Evolutionary conservation across 2,113 vertebrate genomes (phyloP), one percentile per base, ranked within the genome.

Genomic region (Empidonax alnorum): DNA sequence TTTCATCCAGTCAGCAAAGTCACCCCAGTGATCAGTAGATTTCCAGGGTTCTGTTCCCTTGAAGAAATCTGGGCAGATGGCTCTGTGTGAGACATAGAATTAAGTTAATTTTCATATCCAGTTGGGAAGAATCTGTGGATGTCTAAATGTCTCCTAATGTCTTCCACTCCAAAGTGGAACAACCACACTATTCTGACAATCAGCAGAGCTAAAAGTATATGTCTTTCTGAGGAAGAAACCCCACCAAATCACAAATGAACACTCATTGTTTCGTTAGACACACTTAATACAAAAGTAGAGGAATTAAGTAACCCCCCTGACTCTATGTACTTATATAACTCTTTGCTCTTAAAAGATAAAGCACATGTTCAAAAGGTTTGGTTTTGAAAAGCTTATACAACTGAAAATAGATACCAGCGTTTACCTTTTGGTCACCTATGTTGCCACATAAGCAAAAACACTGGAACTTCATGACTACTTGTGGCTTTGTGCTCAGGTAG

Each of bases 61-160:
- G 74, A 98, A 99, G 96, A 99, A 99, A 90, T 99, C 99, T 63
- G 99, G 99, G 72, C 98, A 98, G 47, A 99, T 95, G 15, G 98
- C 95, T 81, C 99, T 98, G 89, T 42, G 68, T 31, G 5, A 52
- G 67, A 81, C 14, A 96, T 3, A 21, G 42, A 87, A 90, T 37
- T 61, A 68, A 87, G 52, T 82, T n/a, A 78, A 53, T 25, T 76
- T 82, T 91, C 35, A 82, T 3, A 3, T 41, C 14, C 58, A 75
- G 24, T 12, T 41, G 24, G 39, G 37, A 19, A 76, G 19, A 68
- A 72, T 58, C 13, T 71, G 22, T 52, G 15, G 4, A 59, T 69
- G 8, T 73, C 39, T 80, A 74, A 67, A 88, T 61, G 44, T 46
- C 24, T 85, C 41, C 62, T 61, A 55, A 52, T 31, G 9, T 49